Evolutionary conservation across 2,113 vertebrate genomes (phyloP).

Genomic region (Tachuris rubrigastra): DNA sequence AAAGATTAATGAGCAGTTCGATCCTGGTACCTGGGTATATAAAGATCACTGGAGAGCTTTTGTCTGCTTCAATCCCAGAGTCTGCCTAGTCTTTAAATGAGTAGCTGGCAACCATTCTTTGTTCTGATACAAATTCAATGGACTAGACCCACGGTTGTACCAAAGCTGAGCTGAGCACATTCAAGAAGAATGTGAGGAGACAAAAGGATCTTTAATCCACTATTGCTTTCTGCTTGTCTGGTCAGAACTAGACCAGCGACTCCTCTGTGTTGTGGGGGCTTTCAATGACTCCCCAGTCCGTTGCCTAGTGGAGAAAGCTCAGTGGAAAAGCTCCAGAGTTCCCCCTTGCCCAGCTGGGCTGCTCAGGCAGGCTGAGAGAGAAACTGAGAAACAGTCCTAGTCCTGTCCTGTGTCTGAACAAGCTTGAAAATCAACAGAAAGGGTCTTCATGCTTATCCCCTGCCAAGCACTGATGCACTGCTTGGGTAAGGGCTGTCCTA

Average conservation of each 20-base stretch:
- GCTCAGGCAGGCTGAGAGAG: not conserved
- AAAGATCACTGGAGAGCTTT: constrained; percentile 54
- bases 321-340: not conserved
- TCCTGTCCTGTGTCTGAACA: not conserved
- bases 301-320: not conserved
- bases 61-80: constrained; percentile 6
- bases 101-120: constrained; percentile 14
- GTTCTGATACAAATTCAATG: constrained; percentile 25
- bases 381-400: not conserved
- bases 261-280: not conserved
- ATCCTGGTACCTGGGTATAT: constrained; percentile 28
- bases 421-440: not conserved
- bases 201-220: constrained; percentile 9
- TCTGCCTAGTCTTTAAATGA: constrained; percentile 10
- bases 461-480: not conserved
- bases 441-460: not conserved
- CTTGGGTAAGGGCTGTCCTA: not conserved
- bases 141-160: not conserved
- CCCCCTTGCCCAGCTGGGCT: not conserved
- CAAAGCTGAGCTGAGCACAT: not conserved
- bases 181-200: not conserved
- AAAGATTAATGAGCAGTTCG: constrained; percentile 45
- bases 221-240: not conserved
- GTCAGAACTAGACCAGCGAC: not conserved
- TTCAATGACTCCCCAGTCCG: not conserved